Percentiles rank a stretch among this genome's conserved stretches.
Evolutionary conservation across 2,797 vertebrate genomes (phyloP).

Genomic region (Thalassophryne amazonica): DNA sequence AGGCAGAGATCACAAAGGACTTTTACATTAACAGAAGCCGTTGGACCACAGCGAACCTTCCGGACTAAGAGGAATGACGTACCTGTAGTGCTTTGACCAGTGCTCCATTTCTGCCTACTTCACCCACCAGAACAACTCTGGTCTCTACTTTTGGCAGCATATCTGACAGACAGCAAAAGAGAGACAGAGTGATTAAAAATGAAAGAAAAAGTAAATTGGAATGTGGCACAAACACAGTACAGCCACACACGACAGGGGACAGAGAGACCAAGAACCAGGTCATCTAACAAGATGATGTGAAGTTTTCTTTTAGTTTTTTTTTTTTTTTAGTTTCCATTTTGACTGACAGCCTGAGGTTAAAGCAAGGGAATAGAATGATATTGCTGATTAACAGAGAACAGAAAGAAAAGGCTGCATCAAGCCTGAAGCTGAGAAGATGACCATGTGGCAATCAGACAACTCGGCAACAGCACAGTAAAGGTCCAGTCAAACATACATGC

Average conservation of each 20-base stretch:
- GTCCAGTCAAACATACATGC: too few relatives aligned
- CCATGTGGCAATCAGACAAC: too few relatives aligned
- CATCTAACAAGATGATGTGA: not conserved
- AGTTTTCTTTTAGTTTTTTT: too few relatives aligned
- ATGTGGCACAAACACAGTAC: too few relatives aligned
- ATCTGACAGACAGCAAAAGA: constrained; percentile 69
- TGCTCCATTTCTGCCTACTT: constrained; percentile 76
- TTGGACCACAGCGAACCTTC: not conserved
- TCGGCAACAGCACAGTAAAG: too few relatives aligned
- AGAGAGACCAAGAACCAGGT: not conserved
- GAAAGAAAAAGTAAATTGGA: not conserved
- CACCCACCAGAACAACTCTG: constrained; percentile 88
- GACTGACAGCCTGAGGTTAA: constrained; percentile 8
- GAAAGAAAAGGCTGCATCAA: not conserved
- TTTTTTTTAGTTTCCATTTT: too few relatives aligned
- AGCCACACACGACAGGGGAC: not conserved
- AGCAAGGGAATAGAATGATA: not conserved
- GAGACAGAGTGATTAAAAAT: not conserved
- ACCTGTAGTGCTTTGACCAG: constrained; percentile 92
- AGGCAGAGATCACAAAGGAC: not conserved
- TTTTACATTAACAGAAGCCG: not conserved
- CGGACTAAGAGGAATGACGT: constrained; percentile 18
- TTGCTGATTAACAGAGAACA: not conserved
- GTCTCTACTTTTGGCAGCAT: constrained; percentile 90
- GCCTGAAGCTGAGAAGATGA: too few relatives aligned